phyloP scores from a whole-genome alignment of 2,888 invertebrate genomes.

The Gasteruption jaculator region DNA sequence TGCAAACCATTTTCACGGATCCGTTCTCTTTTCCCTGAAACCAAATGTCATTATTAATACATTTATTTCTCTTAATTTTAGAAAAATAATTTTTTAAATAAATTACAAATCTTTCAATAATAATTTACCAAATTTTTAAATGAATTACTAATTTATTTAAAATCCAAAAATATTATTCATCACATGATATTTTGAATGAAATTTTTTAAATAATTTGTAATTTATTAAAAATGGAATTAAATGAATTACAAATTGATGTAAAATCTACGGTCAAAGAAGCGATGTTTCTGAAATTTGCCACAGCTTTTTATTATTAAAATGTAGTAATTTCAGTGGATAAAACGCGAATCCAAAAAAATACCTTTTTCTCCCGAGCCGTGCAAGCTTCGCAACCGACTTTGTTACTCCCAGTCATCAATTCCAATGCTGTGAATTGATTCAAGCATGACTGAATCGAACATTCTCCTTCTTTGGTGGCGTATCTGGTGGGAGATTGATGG shows the following conservation, averaged over 20 bases:
- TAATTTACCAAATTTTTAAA: too few species aligned
- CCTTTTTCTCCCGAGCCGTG: conserved; percentile 65
- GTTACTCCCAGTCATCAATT: conserved; percentile 86
- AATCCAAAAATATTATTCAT: too few species aligned
- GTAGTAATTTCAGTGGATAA: too few species aligned
- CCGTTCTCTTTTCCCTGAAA: conserved; percentile 57
- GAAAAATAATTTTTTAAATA: neutral
- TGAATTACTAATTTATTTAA: too few species aligned
- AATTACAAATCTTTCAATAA: too few species aligned
- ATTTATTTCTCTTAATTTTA: neutral
- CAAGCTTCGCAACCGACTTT: conserved; percentile 91
- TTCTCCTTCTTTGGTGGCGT: conserved; percentile 71
- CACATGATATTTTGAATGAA: neutral
- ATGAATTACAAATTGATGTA: too few species aligned
- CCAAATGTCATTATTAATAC: conserved; percentile 6
- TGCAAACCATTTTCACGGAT: conserved; percentile 65
- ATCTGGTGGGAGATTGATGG: conserved; percentile 54
- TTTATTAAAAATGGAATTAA: neutral
- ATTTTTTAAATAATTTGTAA: neutral
- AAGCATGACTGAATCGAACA: conserved; percentile 86
- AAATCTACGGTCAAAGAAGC: too few species aligned
- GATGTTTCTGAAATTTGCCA: too few species aligned
- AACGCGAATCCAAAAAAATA: conserved; percentile 23
- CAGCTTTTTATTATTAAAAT: too few species aligned
- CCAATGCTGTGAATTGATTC: conserved; percentile 86